Percentiles rank a stretch among this genome's conserved stretches.
phyloP scores from a whole-genome alignment of 2,888 invertebrate genomes.

The Agonopterix heracliana region DNA sequence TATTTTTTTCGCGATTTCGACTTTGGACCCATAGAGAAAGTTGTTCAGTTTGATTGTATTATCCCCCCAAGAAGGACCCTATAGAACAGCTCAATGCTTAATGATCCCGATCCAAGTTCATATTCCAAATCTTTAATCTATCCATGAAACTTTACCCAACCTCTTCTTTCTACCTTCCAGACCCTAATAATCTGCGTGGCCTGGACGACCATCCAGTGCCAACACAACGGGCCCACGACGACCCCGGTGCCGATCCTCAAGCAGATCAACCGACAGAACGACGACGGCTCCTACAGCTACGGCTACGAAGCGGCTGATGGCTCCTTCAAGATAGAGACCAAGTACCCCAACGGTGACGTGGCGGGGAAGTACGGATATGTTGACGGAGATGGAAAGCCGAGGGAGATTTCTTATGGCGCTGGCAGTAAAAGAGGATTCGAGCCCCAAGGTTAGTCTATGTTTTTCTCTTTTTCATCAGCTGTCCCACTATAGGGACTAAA shows the following conservation, averaged over 20 bases:
- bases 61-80: too few relatives aligned
- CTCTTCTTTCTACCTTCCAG: constrained; percentile 24
- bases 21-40: too few relatives aligned
- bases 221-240: constrained; percentile 78
- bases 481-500: too few relatives aligned
- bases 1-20: too few relatives aligned
- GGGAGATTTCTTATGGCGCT: constrained; percentile 92
- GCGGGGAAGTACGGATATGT: constrained; percentile 94
- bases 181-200: constrained; percentile 27
- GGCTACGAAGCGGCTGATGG: constrained; percentile 93
- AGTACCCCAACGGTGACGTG: constrained; percentile 88
- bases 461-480: background rate
- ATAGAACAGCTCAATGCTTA: too few relatives aligned
- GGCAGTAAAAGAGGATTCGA: constrained; percentile 88
- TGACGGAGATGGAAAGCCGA: constrained; percentile 83
- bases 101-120: too few relatives aligned
- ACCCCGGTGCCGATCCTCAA: constrained; percentile 88
- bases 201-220: constrained; percentile 45
- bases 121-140: too few relatives aligned
- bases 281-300: constrained; percentile 91
- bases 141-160: too few relatives aligned
- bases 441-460: constrained; percentile 77
- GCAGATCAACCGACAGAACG: constrained; percentile 90
- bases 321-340: constrained; percentile 91
- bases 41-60: too few relatives aligned